Percentiles rank a stretch among this genome's conserved stretches.
These are phyloP conservation scores for Panagrolaimus sp. DNA, from an alignment of 1,140 invertebrate genomes.

Conservation along the genomic window DNA sequence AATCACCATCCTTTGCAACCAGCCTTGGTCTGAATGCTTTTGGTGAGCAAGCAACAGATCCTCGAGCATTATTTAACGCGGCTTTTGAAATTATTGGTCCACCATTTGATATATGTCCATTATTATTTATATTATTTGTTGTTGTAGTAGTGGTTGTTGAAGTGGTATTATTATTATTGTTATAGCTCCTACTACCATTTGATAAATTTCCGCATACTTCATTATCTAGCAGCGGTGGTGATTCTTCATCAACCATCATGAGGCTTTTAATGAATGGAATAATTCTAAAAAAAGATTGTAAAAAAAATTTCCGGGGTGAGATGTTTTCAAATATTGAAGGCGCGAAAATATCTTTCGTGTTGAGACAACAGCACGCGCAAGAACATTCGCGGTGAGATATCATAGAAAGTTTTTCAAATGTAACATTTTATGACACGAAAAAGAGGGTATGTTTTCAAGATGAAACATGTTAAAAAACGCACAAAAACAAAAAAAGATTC, in stretches of 20 bases:
- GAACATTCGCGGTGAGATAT: no score
- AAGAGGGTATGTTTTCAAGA: no score
- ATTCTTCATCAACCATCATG: conserved; percentile 6
- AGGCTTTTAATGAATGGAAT: no score
- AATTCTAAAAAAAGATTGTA: no score
- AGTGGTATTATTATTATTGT: background rate
- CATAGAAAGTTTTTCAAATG: no score
- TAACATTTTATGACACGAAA: no score
- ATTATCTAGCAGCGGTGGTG: conserved; percentile 6
- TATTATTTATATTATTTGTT: background rate
- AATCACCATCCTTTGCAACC: conserved; percentile 45
- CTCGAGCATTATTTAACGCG: background rate
- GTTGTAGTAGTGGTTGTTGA: background rate
- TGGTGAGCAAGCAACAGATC: background rate
- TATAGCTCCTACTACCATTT: background rate
- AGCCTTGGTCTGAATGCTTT: conserved; percentile 13
- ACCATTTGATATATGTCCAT: background rate
- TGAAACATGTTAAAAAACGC: no score
- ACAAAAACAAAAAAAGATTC: no score
- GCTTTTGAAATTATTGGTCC: background rate
- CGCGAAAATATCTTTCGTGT: no score
- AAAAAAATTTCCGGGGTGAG: no score
- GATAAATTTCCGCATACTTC: background rate
- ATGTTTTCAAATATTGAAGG: no score
- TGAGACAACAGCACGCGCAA: no score